phyloP scores from a whole-genome alignment of 2,888 invertebrate genomes.

The Drosophila putrida region DNA sequence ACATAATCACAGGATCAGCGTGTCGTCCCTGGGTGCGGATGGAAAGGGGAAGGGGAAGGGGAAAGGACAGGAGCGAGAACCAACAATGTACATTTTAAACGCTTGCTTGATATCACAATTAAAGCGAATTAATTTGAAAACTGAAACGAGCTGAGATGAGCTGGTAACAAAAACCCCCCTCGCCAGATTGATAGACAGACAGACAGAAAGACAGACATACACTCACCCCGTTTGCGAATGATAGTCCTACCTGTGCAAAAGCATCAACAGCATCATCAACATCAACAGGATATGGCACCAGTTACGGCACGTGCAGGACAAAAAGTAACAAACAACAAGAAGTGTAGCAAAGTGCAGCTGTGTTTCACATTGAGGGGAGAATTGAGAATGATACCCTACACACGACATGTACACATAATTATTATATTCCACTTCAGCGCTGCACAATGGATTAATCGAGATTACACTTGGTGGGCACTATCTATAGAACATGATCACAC shows the following conservation, averaged over 20 bases:
- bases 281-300: slow-evolving; percentile 45
- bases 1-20: slow-evolving; percentile 75
- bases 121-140: slow-evolving; percentile 82
- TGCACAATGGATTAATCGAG: slow-evolving; percentile 76
- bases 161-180: slow-evolving; percentile 42
- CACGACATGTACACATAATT: slow-evolving; percentile 64
- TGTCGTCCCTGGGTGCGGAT: slow-evolving; percentile 28
- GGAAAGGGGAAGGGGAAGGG: neutral
- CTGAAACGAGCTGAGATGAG: slow-evolving; percentile 63
- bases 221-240: slow-evolving; percentile 59
- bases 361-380: slow-evolving; percentile 30
- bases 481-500: slow-evolving; percentile 65
- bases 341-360: slow-evolving; percentile 78
- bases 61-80: slow-evolving; percentile 24
- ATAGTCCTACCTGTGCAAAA: slow-evolving; percentile 63
- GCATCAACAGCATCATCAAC: slow-evolving; percentile 17
- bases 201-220: slow-evolving; percentile 20
- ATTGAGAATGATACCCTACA: slow-evolving; percentile 45
- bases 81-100: slow-evolving; percentile 67
- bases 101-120: slow-evolving; percentile 82
- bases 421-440: slow-evolving; percentile 82
- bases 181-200: slow-evolving; percentile 13
- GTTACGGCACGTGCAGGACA: slow-evolving; percentile 69
- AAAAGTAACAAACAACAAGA: slow-evolving; percentile 62
- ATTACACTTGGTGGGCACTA: slow-evolving; percentile 77